A percentile compares a stretch with the other conserved stretches of the same genome.
Evolutionary conservation across 2,113 vertebrate genomes (phyloP).

Genomic region (Heterotilapia buettikoferi): DNA sequence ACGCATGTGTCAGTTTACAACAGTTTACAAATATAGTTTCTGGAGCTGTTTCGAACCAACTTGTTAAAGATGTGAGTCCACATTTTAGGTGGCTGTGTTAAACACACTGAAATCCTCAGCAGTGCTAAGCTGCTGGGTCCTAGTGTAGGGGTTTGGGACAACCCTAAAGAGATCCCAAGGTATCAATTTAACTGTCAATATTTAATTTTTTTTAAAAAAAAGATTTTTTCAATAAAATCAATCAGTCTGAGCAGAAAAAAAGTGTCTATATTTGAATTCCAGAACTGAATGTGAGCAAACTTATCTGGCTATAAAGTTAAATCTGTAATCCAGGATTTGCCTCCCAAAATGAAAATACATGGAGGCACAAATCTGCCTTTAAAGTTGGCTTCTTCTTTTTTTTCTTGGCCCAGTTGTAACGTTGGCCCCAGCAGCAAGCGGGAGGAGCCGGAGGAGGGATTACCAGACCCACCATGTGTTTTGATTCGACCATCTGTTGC

Average conservation of each 20-base stretch:
- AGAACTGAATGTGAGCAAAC: not conserved
- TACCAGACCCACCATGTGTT: not conserved
- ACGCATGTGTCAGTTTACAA: not conserved
- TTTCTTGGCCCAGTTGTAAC: not conserved
- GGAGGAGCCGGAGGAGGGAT: not conserved
- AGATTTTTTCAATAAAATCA: not conserved
- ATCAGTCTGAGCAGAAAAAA: not conserved
- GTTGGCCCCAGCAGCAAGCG: not conserved
- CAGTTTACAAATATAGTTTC: not conserved
- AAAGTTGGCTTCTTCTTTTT: not conserved
- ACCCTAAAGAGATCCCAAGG: not conserved
- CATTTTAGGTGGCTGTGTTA: not conserved
- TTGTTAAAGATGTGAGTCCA: not conserved
- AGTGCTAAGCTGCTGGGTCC: not conserved
- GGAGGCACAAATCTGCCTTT: conserved; percentile 8
- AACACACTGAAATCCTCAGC: not conserved
- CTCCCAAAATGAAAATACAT: not conserved
- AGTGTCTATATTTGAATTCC: not conserved
- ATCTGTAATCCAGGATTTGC: not conserved
- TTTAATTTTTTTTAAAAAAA: not conserved
- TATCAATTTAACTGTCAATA: not conserved
- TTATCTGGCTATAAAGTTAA: not conserved
- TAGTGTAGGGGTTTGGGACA: not conserved
- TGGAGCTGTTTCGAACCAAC: not conserved
- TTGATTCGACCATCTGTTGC: conserved; percentile 39